Base-by-base conservation (phyloP, 2,113 vertebrate genomes). In the Melozone crissalis region DNA sequence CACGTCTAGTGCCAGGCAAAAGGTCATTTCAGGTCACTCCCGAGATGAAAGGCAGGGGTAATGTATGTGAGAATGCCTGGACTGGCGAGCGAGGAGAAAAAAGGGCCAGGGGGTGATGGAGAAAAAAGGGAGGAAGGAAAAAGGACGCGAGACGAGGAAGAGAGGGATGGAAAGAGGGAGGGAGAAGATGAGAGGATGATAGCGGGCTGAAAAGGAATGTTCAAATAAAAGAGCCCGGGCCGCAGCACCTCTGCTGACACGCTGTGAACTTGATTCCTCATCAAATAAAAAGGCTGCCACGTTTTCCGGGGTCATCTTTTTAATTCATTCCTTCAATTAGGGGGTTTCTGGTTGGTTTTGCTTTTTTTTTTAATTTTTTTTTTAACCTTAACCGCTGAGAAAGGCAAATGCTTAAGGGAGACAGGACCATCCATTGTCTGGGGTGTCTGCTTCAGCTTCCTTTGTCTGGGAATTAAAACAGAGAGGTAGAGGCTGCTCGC, bases 1-100 rank as follows among this genome's bases (percentile, higher is more conserved):
- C 98, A 98, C 98, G 98, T 98, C 97, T 97, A 92, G 93, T 97
- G 97, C 98, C 97, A 97, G 97, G 97, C 95, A 96, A 98, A 98
- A 98, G 98, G 98, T 98, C 98, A 98, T 97, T 97, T 96, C 97
- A 96, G 98, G 98, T 98, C 98, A 98, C 90, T 81, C 92, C 93
- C 35, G 96, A 98, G 97, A 98, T 97, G 97, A 98, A 98, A 98
- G 97, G 96, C 97, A 94, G 23, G 96, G 95, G 95, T 97, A 96
- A 98, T 96, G 96, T 96, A 97, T 97, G 97, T 95, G 96, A 97
- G 97, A 97, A 97, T 97, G 95, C 96, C 95, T 91, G 91, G 92
- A 96, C 77, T 89, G 93, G 93, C 91, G 49, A 77, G 96, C 92
- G 43, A 35, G 47, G 93, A 87, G 78, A 49, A 62, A 93, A 73